Base-by-base conservation (phyloP, 2,888 invertebrate genomes). In the Spodoptera exigua region DNA sequence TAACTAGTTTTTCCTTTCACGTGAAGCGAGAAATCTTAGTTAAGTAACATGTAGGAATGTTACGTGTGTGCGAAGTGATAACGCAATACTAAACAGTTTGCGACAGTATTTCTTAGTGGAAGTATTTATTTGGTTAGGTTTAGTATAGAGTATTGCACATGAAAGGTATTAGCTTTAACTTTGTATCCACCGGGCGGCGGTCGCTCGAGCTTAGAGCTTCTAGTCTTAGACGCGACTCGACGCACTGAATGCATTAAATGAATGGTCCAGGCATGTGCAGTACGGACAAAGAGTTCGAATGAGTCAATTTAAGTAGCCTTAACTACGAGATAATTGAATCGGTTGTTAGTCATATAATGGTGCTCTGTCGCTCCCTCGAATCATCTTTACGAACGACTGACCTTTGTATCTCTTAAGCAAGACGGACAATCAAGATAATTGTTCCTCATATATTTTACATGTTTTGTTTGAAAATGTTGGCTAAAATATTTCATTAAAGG, bases 21-120 rank as follows among this genome's bases (percentile, higher is more conserved):
- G 17, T 48, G 35, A 36, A 80, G 74, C 76, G 64, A 77, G 65
- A 43, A 65, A 66, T 57, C 47, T 63, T 47, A 60, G 63, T 70
- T 56, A 41, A 36, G 66, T 57, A 74, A 73, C 39, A 47, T 52
- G 62, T 55, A 60, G 52, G 34, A 27, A 34, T 17, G 56, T 69
- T 65, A 48, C 48, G 74, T 68, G 76, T 76, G 77, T 76, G 76
- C 46, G 56, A 68, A 57, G 53, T 61, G 55, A 46, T 57, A 64
- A 60, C 62, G 62, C 43, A 73, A 49, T 44, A 16, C 32, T 18
- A 11, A 3, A 54, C 54, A 68, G 39, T 70, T 51, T 32, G 62
- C 44, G 73, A 75, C 63, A 73, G 70, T 73, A 67, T 64, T 65
- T 57, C 51, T 55, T 47, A 59, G 43, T 58, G 41, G 37, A 37